Evolutionary conservation across 1,140 invertebrate species (phyloP), one percentile per base, ranked within the genome.

Genomic region (Apis cerana): DNA sequence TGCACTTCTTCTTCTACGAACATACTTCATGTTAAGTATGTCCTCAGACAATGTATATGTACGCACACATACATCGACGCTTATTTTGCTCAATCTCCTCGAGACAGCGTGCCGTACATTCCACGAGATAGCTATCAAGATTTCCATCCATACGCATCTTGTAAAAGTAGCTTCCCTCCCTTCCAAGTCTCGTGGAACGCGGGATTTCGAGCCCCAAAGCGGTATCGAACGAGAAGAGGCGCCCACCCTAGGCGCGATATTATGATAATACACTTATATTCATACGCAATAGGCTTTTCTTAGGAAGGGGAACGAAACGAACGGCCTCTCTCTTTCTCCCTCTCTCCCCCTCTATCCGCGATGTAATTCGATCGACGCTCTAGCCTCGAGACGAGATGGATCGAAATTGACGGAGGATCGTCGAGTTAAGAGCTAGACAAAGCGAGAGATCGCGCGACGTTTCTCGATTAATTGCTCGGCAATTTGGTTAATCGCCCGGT

Each of bases 221-320:
- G 33, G 83, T 80, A 82, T 61, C 72, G 77, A 88, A 77, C 67
- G 83, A 88, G 86, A 88, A 85, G 86, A 78, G 84, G 80, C 88
- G 85, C 82, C 33, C 82, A 84, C 80, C 86, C 88, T 78, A 80
- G 75, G 59, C 70, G 71, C 61, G 83, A 89, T 91, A 93, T 93
- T 92, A 93, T 92, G 91, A 91, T 93, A 93, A 93, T 93, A 90
- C 89, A 93, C 89, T 92, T 91, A 90, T 92, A 93, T 93, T 93
- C 91, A 92, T 93, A 92, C 88, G 90, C 90, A 90, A 87, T 88
- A 75, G 76, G 91, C 89, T 90, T 85, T 83, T 88, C 81, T 85
- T 85, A 69, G 74, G 82, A 58, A 64, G 21, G 19, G 64, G 17
- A 33, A 43, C 33, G 83, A 82, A 83, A 61, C 82, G 80, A 82